These are phyloP conservation scores for Drosophila repletoides DNA, from an alignment of 1,140 invertebrate genomes.

Conservation along the genomic window DNA sequence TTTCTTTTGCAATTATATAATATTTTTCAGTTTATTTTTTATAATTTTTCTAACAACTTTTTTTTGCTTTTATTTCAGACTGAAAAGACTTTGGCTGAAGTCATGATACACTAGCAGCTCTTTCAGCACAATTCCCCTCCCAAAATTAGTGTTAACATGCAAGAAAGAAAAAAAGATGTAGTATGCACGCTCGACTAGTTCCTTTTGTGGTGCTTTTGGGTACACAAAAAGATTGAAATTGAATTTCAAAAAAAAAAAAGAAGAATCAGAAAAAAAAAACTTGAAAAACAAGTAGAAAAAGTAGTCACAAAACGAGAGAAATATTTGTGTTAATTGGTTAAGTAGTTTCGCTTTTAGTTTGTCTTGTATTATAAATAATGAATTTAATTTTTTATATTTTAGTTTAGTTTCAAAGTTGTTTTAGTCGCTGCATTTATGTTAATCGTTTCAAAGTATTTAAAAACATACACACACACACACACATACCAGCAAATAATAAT, in stretches of 20 bases:
- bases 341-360: conserved; percentile 41
- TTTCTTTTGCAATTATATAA: no score
- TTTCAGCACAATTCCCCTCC: conserved; percentile 45
- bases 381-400: conserved; percentile 55
- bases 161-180: conserved; percentile 10
- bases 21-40: no score
- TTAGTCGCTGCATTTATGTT: conserved; percentile 61
- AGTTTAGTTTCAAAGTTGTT: conserved; percentile 44
- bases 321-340: conserved; percentile 33
- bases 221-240: conserved; percentile 51
- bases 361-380: conserved; percentile 21
- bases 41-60: conserved; percentile 30
- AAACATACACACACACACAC: conserved; percentile 35
- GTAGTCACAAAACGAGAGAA: conserved; percentile 34
- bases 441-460: conserved; percentile 60
- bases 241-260: conserved; percentile 58
- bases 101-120: conserved; percentile 74
- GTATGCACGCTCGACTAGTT: conserved; percentile 12
- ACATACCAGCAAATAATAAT: conserved; percentile 42
- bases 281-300: conserved; percentile 16
- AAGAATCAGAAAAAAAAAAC: conserved; percentile 44
- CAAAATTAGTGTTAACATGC: neutral
- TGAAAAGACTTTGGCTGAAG: conserved; percentile 82
- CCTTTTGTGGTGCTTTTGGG: conserved; percentile 16
- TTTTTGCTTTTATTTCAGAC: conserved; percentile 75